These are phyloP conservation scores for Damaliscus lunatus DNA, from an alignment of 2,113 vertebrate species.

Conservation along the genomic window DNA sequence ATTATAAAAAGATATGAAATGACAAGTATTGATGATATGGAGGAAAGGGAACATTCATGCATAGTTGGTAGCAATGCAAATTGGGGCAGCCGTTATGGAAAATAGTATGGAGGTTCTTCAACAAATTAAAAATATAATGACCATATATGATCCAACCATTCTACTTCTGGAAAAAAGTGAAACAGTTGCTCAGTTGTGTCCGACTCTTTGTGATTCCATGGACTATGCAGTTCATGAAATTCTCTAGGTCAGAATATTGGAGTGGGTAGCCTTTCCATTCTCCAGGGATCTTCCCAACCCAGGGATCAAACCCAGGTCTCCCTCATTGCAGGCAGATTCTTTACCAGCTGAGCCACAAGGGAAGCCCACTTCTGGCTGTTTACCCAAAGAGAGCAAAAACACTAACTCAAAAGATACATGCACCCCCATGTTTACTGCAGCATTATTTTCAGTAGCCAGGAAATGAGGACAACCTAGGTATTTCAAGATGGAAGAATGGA, in stretches of 20 bases:
- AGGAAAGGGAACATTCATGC: neutral
- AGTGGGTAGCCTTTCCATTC: neutral
- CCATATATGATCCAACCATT: neutral
- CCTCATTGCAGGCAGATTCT: neutral
- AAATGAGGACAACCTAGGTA: neutral
- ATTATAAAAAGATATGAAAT: neutral
- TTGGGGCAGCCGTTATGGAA: neutral
- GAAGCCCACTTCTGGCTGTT: neutral
- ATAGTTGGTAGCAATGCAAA: neutral
- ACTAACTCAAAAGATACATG: neutral
- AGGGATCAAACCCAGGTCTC: neutral
- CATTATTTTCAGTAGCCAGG: neutral
- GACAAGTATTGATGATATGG: neutral
- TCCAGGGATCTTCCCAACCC: neutral
- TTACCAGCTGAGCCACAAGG: neutral
- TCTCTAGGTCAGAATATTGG: neutral
- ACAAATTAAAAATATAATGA: neutral
- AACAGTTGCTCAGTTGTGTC: neutral
- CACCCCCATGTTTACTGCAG: neutral
- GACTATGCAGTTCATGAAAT: neutral
- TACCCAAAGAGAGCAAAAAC: neutral
- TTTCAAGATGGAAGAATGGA: neutral
- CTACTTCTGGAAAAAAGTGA: neutral
- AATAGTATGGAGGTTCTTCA: neutral
- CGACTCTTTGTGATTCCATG: fast-evolving